Percentiles rank a stretch among this genome's conserved stretches.
Conservation (phyloP, 37 sponge, comb jelly and placozoan species). For the Crambe crambe region DNA sequence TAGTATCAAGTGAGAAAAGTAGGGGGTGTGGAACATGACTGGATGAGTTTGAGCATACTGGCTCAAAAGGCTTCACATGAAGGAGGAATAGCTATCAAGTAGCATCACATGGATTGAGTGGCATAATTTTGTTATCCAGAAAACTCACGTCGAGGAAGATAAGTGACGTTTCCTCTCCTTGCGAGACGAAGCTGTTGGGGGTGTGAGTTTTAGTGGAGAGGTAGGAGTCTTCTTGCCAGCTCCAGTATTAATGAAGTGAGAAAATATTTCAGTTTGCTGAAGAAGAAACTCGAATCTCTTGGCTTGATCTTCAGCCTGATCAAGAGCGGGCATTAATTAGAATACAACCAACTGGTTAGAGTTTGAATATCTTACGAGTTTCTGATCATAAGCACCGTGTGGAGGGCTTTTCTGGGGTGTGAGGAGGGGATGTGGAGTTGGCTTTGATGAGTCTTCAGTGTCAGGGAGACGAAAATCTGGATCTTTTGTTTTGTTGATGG, state of each 20-base stretch:
- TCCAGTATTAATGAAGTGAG: conserved; percentile 87
- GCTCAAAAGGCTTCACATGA: background rate
- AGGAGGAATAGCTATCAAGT: background rate
- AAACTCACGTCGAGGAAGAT: conserved; percentile 67
- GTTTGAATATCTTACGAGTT: conserved; percentile 36
- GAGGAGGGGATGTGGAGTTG: background rate
- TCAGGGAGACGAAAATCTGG: conserved; percentile 25
- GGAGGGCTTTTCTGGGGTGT: conserved; percentile 46
- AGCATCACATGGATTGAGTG: background rate
- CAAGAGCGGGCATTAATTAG: conserved; percentile 15
- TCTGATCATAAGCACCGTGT: conserved; percentile 48
- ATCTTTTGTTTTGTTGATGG: background rate
- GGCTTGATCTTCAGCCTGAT: conserved; percentile 65
- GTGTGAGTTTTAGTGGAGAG: conserved; percentile 88
- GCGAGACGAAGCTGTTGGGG: conserved; percentile 1
- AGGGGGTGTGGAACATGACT: background rate
- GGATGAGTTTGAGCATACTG: background rate
- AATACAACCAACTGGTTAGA: background rate
- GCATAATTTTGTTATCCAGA: background rate
- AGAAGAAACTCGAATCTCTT: conserved; percentile 93
- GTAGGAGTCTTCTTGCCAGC: conserved; percentile 73
- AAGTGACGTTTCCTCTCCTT: conserved; percentile 60
- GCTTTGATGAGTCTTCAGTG: background rate
- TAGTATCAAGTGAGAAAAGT: background rate
- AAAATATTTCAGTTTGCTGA: conserved; percentile 96